Evolutionary conservation across 1,140 invertebrate genomes (phyloP), one percentile per base, ranked within the genome.

Genomic region (Alviniconcha marisindica): DNA sequence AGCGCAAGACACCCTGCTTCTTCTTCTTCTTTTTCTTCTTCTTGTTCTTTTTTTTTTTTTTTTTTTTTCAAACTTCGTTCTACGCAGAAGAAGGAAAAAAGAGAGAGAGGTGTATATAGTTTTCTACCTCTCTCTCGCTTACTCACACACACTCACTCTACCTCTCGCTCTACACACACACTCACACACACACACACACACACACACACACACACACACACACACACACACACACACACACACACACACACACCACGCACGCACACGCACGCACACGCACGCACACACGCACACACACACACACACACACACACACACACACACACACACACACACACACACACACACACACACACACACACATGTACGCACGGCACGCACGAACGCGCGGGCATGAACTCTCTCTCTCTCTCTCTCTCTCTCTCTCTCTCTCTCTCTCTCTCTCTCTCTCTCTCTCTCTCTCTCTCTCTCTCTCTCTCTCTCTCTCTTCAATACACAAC

Each of bases 331-430:
- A 48, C 44, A 18, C 24, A 33, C 60, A 66, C 60, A 33, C 24
- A 33, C 60, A 33, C 60, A 66, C 60, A 66, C 60, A 66, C 60
- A 66, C 60, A n/a, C 60, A 66, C 60, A 66, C 60, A 66, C 60
- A 66, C 31, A 48, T 18, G 18, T 18, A 48, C 44, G 18, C 44
- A 48, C 44, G 18, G n/a, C 44, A 48, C 44, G 18, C 44, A 48
- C 44, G 18, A 5, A 18, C 44, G 44, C 44, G 44, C 44, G 44
- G 7, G 44, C 44, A 18, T 18, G 44, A 48, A 5, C 56, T 10
- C 56, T 60, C 56, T n/a, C 24, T 60, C 24, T 60, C 56, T 60
- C 10, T 60, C 24, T 60, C 48, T 51, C 48, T 51, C 48, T 51
- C 48, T 51, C 48, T 51, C 48, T 51, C 48, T 51, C 48, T 51